Evolutionary conservation across 2,888 invertebrate species (phyloP).

Genomic region (Acrobasis suavella): DNA sequence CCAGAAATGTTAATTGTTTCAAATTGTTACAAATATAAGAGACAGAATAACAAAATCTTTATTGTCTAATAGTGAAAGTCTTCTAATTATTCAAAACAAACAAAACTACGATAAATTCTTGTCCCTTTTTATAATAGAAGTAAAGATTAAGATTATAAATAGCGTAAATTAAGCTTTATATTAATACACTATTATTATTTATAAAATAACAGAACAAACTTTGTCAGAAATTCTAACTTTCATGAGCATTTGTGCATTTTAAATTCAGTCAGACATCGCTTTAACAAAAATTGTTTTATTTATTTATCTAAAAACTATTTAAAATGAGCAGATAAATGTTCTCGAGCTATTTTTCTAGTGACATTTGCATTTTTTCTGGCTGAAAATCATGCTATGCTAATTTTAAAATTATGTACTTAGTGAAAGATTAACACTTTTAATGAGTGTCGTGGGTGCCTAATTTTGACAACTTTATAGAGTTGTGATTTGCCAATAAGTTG

Average conservation of each 20-base stretch:
- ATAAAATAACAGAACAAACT: conserved; percentile 1
- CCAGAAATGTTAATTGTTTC: no score
- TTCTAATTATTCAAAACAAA: no score
- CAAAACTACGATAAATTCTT: no score
- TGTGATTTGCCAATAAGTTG: no score
- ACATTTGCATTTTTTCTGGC: neutral
- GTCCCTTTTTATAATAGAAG: no score
- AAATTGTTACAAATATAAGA: no score
- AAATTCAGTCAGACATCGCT: neutral
- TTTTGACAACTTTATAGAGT: no score
- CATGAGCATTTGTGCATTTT: neutral
- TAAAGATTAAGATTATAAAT: no score
- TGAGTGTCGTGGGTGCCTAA: no score
- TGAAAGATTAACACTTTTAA: no score
- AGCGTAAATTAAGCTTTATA: neutral
- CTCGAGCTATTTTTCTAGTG: neutral
- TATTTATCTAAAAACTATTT: neutral
- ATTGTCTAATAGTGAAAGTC: no score
- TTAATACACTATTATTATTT: neutral
- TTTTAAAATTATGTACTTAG: neutral
- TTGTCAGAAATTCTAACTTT: neutral
- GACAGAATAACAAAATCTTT: no score
- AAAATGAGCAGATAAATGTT: neutral
- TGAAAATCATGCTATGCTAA: conserved; percentile 3
- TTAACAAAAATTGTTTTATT: neutral